Evolutionary conservation across 2,113 vertebrate genomes (phyloP).

Genomic region (Triplophysa dalaica): DNA sequence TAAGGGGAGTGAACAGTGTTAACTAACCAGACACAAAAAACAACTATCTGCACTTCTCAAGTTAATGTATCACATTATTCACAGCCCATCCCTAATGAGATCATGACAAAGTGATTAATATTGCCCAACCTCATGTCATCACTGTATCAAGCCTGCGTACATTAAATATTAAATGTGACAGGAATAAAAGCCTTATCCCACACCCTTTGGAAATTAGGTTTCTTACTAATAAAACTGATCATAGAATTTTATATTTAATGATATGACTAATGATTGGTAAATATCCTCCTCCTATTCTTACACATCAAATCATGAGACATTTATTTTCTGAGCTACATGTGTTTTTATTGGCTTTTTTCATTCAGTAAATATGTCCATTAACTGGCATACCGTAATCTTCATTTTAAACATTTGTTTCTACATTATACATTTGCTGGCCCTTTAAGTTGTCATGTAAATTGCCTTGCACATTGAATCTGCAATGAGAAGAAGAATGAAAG

Average conservation of each 20-base stretch:
- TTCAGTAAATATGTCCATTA: background rate
- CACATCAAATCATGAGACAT: too few relatives aligned
- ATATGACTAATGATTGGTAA: background rate
- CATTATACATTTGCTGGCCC: background rate
- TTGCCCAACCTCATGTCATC: background rate
- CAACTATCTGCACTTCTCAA: background rate
- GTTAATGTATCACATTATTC: background rate
- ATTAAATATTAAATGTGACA: background rate
- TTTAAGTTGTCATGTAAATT: background rate
- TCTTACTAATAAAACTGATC: background rate
- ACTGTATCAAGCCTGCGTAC: background rate
- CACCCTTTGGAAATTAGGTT: background rate
- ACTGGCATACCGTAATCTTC: background rate
- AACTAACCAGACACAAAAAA: background rate
- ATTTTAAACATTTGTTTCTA: background rate
- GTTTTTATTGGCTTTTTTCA: background rate
- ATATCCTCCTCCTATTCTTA: too few relatives aligned
- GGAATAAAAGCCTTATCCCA: background rate
- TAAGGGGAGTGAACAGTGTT: background rate
- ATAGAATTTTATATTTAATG: background rate
- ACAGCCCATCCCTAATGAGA: constrained; percentile 23
- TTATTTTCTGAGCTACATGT: background rate
- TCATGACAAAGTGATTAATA: constrained; percentile 18
- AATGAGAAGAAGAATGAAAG: background rate
- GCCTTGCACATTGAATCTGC: background rate